Conservation (phyloP, 2,888 invertebrate species). For the Drosophila macrospina region DNA sequence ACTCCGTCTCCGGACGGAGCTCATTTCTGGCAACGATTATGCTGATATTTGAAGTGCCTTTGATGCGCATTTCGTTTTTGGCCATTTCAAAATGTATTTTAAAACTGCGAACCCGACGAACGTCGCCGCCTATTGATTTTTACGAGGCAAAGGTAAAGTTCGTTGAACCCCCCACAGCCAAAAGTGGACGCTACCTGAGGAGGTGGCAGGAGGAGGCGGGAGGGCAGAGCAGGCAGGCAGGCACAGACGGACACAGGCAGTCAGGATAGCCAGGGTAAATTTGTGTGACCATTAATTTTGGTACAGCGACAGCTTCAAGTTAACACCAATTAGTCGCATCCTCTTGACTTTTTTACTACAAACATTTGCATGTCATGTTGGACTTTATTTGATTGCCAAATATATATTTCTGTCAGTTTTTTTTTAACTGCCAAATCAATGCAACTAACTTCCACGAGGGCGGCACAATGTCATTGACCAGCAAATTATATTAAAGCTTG, state of each 20-base stretch:
- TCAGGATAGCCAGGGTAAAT: constrained; percentile 21
- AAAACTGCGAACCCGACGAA: constrained; percentile 47
- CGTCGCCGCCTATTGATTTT: constrained; percentile 71
- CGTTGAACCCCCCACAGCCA: constrained; percentile 48
- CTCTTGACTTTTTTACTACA: constrained; percentile 48
- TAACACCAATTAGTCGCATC: constrained; percentile 77
- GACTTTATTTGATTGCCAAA: constrained; percentile 46
- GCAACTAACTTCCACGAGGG: constrained; percentile 2
- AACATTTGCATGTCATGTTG: constrained; percentile 54
- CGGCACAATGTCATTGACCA: constrained; percentile 68
- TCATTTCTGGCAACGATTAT: constrained; percentile 66
- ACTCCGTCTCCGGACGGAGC: constrained; percentile 24
- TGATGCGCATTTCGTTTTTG: constrained; percentile 72
- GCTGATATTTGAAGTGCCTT: constrained; percentile 78
- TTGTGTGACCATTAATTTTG: constrained; percentile 53
- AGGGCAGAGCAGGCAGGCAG: not conserved
- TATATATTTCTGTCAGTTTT: constrained; percentile 20
- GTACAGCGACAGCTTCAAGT: constrained; percentile 55
- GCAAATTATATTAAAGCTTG: constrained; percentile 50
- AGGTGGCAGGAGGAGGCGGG: too few relatives aligned
- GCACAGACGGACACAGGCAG: not conserved
- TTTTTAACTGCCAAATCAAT: constrained; percentile 26
- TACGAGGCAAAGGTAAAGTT: constrained; percentile 74
- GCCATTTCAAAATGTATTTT: constrained; percentile 65
- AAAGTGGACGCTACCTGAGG: constrained; percentile 27